phyloP scores from a whole-genome alignment of 2,888 invertebrate genomes.

The Anoplius nigerrimus region DNA sequence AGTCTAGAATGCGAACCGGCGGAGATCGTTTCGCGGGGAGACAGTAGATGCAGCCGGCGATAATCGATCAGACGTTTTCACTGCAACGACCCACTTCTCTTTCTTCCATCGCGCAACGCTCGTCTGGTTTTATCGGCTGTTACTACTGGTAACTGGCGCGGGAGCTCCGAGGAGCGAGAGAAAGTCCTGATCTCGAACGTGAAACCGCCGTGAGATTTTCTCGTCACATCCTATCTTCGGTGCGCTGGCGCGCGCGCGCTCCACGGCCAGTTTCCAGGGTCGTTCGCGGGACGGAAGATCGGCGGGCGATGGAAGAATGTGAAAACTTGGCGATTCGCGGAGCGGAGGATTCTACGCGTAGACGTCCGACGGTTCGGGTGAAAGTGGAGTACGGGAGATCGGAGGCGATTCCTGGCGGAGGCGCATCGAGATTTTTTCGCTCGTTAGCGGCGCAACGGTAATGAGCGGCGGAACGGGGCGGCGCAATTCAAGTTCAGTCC shows the following conservation, averaged over 20 bases:
- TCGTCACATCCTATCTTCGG: constrained; percentile 44
- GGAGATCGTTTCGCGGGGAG: background rate
- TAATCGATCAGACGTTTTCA: constrained; percentile 56
- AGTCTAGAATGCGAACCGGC: background rate
- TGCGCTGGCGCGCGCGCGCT: background rate
- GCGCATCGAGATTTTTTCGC: background rate
- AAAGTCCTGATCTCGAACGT: constrained; percentile 58
- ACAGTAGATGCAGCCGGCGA: constrained; percentile 19
- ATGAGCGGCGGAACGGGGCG: background rate
- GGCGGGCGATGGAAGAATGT: background rate
- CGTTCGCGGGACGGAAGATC: background rate
- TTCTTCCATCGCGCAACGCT: background rate
- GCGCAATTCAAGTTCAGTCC: constrained; percentile 7
- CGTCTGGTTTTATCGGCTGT: constrained; percentile 35
- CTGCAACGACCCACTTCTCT: constrained; percentile 53
- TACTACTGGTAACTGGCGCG: constrained; percentile 13
- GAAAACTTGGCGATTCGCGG: background rate
- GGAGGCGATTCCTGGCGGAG: background rate
- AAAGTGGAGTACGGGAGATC: constrained; percentile 26
- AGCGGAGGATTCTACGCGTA: constrained; percentile 1
- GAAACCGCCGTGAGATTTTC: constrained; percentile 54
- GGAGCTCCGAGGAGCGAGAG: constrained; percentile 32
- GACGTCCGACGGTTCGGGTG: constrained; percentile 16
- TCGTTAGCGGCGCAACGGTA: constrained; percentile 8
- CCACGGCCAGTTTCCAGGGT: background rate